Evolutionary conservation across 2,797 vertebrate species (phyloP), one percentile per base, ranked within the genome.

Genomic region (Urosaurus nigricauda): DNA sequence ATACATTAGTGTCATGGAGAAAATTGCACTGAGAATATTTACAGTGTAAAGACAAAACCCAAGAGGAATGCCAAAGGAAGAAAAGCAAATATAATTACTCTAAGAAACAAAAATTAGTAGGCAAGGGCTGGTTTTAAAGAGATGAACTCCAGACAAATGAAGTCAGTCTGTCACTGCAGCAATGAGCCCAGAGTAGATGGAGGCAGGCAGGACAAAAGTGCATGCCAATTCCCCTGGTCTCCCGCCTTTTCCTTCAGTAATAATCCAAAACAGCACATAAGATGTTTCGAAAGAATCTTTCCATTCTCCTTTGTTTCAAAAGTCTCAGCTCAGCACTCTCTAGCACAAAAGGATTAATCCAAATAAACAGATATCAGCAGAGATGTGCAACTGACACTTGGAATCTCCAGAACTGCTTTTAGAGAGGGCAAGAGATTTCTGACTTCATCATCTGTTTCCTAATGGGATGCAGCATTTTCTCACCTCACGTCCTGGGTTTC

Each of bases 271-370:
- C 40, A 29, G 70, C 71, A 83, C 37, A 63, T 37, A 77, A 83
- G n/a, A 51, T 5, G 51, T 65, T 88, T 83, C 65, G 32, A 83
- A 88, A 83, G 40, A 65, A 83, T 51, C 71, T 35, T 77, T 51
- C 70, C 12, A 53, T 77, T 79, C 77, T 79, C 47, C 4, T 12
- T 68, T 70, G 43, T 53, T 53, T n/a, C 40, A 82, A 29, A 87
- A 58, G 37, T 11, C 56, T 53, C 56, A 17, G 32, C 56, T 83
- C 79, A 75, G 73, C 56, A 88, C 47, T 77, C 56, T 60, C 70
- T 12, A 75, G 71, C 71, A 88, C 58, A 77, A 75, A 80, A 77
- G 87, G 58, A 88, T 88, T 77, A 83, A 63, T 88, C 32, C 80
- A 65, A 83, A 88, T 53, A 75, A 88, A 75, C 21, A n/a, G 14